These are phyloP conservation scores for Bruchidius siliquastri DNA, from an alignment of 2,888 invertebrate species.

Conservation along the genomic window DNA sequence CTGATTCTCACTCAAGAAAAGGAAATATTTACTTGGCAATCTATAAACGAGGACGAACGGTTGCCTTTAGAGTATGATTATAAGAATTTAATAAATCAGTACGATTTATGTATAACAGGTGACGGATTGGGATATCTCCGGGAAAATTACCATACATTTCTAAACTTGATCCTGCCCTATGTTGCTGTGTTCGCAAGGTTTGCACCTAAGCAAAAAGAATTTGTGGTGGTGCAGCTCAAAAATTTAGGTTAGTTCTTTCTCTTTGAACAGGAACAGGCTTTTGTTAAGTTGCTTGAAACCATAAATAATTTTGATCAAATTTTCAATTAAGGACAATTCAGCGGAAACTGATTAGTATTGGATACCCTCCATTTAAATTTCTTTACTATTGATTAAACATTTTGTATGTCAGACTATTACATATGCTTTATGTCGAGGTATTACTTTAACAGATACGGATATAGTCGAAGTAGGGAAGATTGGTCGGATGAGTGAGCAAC, in stretches of 20 bases:
- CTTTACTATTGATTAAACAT: too few species aligned
- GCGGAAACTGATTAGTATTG: too few species aligned
- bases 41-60: slow-evolving; percentile 60
- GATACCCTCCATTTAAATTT: too few species aligned
- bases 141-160: slow-evolving; percentile 57
- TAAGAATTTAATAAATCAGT: slow-evolving; percentile 61
- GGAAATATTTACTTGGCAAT: slow-evolving; percentile 67
- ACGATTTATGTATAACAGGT: slow-evolving; percentile 94
- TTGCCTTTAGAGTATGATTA: slow-evolving; percentile 50
- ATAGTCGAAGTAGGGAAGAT: too few species aligned
- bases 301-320: too few species aligned
- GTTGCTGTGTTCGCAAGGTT: slow-evolving; percentile 93
- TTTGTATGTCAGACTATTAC: too few species aligned
- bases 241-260: slow-evolving; percentile 52
- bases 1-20: slow-evolving; percentile 57
- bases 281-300: too few species aligned
- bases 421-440: too few species aligned
- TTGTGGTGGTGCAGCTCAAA: slow-evolving; percentile 85
- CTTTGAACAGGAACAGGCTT: too few species aligned
- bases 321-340: too few species aligned
- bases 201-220: slow-evolving; percentile 98
- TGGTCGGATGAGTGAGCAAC: too few species aligned
- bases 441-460: too few species aligned
- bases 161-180: slow-evolving; percentile 73
- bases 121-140: slow-evolving; percentile 74